Evolutionary conservation across 2,797 vertebrate species (phyloP), one percentile per base, ranked within the genome.

Genomic region (Silurus aristotelis): DNA sequence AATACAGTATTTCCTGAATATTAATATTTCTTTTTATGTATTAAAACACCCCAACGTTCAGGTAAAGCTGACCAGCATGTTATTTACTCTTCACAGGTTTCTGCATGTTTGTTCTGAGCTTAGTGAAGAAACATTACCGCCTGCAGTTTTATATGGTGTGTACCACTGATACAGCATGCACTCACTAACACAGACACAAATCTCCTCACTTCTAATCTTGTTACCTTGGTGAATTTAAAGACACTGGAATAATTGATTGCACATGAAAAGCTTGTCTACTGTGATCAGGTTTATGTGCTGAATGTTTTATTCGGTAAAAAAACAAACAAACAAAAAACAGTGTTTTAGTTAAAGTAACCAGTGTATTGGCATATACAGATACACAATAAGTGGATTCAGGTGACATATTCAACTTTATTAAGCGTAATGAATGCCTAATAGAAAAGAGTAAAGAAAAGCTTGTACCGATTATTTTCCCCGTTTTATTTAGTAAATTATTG

Each of bases 81-180:
- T 94, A 91, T 96, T 91, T 94, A 87, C 94, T 95, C 92, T 94
- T 95, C 94, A 90, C 96, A 99, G 98, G 98, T 95, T 99, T 99
- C 97, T 99, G 98, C 97, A 97, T 99, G 97, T 99, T 99, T 97
- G 98, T 99, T 88, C 95, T 99, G 96, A 99, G 98, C 95, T 96
- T 99, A 96, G 98, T 99, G 96, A 99, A 99, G 97, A 99, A 97
- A 93, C 98, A 99, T 91, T 99, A 99, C 92, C 97, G 98, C 89
- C 97, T 99, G 93, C 98, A 99, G 95, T 99, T 99, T 96, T 99
- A 99, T 90, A 99, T 99, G 98, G 98, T 99, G 94, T 93, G 98
- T 99, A 97, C 96, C 92, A 91, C 64, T 43, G 31, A 61, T 77
- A 70, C 82, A 77, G 90, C 91, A 89, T 82, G 70, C 48, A 84